phyloP scores from a whole-genome alignment of 2,888 invertebrate genomes.

The Heliconius sara region DNA sequence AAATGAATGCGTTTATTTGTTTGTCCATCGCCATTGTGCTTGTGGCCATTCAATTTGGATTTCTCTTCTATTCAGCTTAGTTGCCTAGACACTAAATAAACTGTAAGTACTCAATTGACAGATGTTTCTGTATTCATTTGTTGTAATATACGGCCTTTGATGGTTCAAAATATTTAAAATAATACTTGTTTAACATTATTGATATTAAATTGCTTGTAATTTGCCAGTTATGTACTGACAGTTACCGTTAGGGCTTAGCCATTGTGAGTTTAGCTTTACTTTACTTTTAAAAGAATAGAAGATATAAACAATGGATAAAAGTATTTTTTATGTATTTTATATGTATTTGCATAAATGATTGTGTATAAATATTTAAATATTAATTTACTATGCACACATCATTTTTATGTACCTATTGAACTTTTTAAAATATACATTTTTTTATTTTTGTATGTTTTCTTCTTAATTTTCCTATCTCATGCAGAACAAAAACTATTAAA shows the following conservation, averaged over 20 bases:
- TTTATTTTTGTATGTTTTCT: too few relatives aligned
- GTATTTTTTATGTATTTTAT: too few relatives aligned
- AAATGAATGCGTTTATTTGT: slow-evolving; percentile 28
- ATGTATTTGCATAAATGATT: too few relatives aligned
- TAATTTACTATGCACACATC: too few relatives aligned
- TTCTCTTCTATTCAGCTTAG: slow-evolving; percentile 40
- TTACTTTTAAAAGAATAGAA: not conserved
- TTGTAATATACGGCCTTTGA: slow-evolving; percentile 13
- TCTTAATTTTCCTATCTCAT: too few relatives aligned
- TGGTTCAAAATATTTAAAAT: slow-evolving; percentile 19
- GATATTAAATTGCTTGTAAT: slow-evolving; percentile 23
- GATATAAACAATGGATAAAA: too few relatives aligned
- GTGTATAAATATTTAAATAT: too few relatives aligned
- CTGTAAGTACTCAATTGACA: slow-evolving; percentile 17
- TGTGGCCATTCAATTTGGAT: slow-evolving; percentile 35
- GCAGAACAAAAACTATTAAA: not conserved
- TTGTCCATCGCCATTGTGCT: slow-evolving; percentile 21
- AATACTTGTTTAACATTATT: slow-evolving; percentile 12
- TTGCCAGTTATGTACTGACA: slow-evolving; percentile 8
- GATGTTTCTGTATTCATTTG: not conserved
- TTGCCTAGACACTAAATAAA: slow-evolving; percentile 24
- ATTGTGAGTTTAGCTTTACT: not conserved
- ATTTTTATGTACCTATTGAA: too few relatives aligned
- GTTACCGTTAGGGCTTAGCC: not conserved
- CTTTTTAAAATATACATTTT: too few relatives aligned